phyloP scores from a whole-genome alignment of 2,113 vertebrate species.

The Halcyon senegalensis region DNA sequence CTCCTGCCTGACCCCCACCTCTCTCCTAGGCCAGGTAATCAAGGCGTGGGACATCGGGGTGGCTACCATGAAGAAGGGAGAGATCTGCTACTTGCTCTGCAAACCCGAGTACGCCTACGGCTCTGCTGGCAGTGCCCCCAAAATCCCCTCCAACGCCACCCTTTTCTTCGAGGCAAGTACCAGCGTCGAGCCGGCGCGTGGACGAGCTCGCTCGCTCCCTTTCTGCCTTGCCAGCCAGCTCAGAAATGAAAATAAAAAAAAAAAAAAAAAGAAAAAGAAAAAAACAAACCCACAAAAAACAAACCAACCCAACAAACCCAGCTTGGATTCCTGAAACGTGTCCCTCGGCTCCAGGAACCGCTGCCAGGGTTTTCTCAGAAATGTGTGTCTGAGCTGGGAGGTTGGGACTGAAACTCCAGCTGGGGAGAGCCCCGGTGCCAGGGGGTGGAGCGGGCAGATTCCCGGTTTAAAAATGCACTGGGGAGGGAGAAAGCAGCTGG shows the following conservation, averaged over 20 bases:
- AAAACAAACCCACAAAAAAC: background rate
- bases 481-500: background rate
- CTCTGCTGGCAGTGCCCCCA: conserved; percentile 85
- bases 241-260: background rate
- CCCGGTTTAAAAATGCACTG: background rate
- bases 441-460: background rate
- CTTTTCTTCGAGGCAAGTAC: conserved; percentile 88
- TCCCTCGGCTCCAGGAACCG: conserved; percentile 52
- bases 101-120: conserved; percentile 92
- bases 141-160: conserved; percentile 89
- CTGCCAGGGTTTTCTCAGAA: conserved; percentile 77
- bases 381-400: conserved; percentile 61
- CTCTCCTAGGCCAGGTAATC: conserved; percentile 89
- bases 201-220: background rate
- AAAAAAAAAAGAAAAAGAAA: too few species aligned
- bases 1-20: background rate
- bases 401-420: background rate
- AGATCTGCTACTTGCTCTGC: conserved; percentile 89
- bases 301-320: background rate
- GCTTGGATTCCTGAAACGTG: conserved; percentile 71
- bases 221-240: background rate
- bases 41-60: conserved; percentile 94
- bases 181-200: background rate
- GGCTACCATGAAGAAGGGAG: conserved; percentile 91
- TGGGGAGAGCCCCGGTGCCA: background rate